These are phyloP conservation scores for Cephalopholis sonnerati DNA, from an alignment of 2,113 vertebrate species.

Conservation along the genomic window DNA sequence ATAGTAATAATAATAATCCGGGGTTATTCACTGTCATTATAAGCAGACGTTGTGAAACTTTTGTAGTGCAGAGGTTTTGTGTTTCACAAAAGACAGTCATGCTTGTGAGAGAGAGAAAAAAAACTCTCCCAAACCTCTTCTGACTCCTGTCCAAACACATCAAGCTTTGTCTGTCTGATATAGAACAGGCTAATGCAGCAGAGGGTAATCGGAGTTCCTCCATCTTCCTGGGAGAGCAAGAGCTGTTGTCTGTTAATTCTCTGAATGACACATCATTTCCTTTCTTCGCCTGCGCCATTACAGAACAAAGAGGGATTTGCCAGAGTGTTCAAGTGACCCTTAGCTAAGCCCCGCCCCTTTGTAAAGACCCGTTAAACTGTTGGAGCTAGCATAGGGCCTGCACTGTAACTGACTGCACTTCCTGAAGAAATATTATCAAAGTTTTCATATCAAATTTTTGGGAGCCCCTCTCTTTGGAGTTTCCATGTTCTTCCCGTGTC, in stretches of 20 bases:
- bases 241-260: neutral
- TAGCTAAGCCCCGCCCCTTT: too few relatives aligned
- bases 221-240: neutral
- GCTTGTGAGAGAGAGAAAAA: constrained; percentile 19
- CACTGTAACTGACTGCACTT: too few relatives aligned
- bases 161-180: neutral
- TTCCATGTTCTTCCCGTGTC: too few relatives aligned
- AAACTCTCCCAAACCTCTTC: neutral
- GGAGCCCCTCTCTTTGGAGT: too few relatives aligned
- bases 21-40: neutral
- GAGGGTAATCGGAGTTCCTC: neutral
- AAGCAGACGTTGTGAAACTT: constrained; percentile 18
- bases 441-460: too few relatives aligned
- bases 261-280: neutral
- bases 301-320: neutral
- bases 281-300: neutral
- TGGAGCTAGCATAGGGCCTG: too few relatives aligned
- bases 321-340: neutral
- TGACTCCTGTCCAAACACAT: constrained; percentile 29
- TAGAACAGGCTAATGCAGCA: neutral
- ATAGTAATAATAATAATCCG: too few relatives aligned
- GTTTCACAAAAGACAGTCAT: constrained; percentile 22
- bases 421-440: too few relatives aligned
- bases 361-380: too few relatives aligned
- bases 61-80: neutral